Base-by-base conservation (phyloP, 1,140 invertebrate genomes). In the Colletes latitarsis region DNA sequence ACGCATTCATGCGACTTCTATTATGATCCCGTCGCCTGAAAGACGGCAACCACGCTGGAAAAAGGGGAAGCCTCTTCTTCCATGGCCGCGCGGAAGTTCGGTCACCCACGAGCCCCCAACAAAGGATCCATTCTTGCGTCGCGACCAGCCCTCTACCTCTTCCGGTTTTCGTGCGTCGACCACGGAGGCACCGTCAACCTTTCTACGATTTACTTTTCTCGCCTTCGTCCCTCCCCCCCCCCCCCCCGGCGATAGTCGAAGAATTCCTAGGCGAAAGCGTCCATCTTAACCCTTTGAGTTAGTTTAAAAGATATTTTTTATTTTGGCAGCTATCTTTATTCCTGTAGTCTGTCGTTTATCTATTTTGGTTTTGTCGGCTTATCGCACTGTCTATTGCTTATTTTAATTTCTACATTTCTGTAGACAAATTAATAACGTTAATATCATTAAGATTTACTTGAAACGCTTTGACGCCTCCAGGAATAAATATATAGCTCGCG, bases 1-100 rank as follows among this genome's bases (percentile, higher is more conserved):
- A 91, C 84, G 88, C 90, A 91, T 91, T 91, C 90, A 91, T 89
- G 88, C 82, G 84, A 58, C 60, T 79, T 85, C 85, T 77, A 88
- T 89, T 89, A 85, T 89, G 84, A 89, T 88, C 75, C 82, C 52
- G 21, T 67, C 10, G 17, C 6, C 15, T 73, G 60, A 73, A 70
- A 63, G 76, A 39, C 43, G 53, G 15, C 64, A 53, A 52, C n/a
- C 46, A 1, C 5, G 41, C n/a, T 14, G 30, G 19, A 21, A 52
- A 52, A 21, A 43, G 21, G 64, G 6, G 19, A 12, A 55, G 39
- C 9, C 66, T 69, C 69, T 53, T 62, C 30, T 70, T 63, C 58
- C 6, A 46, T 2, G 46, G 14, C 39, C 43, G 4, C 43, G 4
- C 77, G 77, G 77, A 79, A 79, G 77, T 49, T 64, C 77, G 77